Conservation (phyloP, 2,797 vertebrate genomes). For the Eulemur mongoz region DNA sequence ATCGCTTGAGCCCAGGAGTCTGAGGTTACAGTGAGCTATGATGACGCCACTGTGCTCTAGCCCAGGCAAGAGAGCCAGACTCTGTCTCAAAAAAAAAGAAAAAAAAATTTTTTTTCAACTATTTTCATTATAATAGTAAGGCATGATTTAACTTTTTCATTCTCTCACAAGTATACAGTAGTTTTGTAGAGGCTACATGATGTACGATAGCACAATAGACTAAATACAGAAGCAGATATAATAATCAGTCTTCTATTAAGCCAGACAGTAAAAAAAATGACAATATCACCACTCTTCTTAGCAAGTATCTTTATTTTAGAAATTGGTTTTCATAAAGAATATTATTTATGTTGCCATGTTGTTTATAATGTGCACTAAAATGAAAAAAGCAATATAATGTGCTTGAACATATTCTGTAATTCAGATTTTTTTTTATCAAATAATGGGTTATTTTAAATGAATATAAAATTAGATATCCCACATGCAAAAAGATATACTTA, state of each 20-base stretch:
- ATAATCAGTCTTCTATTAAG: not conserved
- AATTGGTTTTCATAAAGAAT: slow-evolving; percentile 17
- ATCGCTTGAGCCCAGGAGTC: no score
- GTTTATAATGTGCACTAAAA: not conserved
- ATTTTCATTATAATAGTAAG: not conserved
- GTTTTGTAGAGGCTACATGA: not conserved
- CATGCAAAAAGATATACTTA: not conserved
- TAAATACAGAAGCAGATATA: not conserved
- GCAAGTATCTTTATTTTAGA: not conserved
- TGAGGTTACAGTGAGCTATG: no score
- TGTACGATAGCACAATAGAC: not conserved
- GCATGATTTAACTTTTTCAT: not conserved
- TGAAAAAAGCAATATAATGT: not conserved
- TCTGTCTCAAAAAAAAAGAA: no score
- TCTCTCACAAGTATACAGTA: not conserved
- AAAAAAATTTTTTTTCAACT: not conserved
- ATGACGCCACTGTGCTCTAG: no score
- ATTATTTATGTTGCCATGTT: not conserved
- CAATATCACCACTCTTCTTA: not conserved
- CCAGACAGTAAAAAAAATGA: not conserved
- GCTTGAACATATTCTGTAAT: not conserved
- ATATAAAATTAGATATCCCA: not conserved
- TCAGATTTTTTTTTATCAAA: not conserved
- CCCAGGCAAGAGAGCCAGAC: no score
- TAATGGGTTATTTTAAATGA: not conserved